Base-by-base conservation (phyloP, 1,140 invertebrate genomes). In the Lerema accius region DNA sequence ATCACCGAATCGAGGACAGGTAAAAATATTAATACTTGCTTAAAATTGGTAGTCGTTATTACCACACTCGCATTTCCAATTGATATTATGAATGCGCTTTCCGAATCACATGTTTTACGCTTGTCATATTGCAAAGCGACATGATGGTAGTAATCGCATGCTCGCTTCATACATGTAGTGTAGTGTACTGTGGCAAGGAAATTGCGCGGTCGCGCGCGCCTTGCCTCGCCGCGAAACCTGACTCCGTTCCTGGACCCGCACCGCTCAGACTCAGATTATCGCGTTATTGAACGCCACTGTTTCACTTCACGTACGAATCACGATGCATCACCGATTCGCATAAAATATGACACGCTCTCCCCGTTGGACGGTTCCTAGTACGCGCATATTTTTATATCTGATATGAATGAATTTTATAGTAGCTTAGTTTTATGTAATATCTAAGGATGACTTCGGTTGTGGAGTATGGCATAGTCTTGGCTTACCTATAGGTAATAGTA, bases 131-230 rank as follows among this genome's bases (percentile, higher is more conserved):
- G 37, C 13, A 43, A 49, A 55, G 51, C 51, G 39, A 55, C 51
- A 42, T 55, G 39, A 3, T 55, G 51, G 42, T 55, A 55, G 51
- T 55, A 55, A 55, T 55, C 51, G 51, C 39, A 39, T 39, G 51
- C 13, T 17, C 51, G n/a, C n/a, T n/a, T n/a, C n/a, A 13, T 55
- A 55, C 37, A 15, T 15, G 4, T 42, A 55, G 51, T 55, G 19
- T 40, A 43, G n/a, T n/a, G n/a, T 19, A 26, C 53, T 43, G 53
- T 32, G 59, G 73, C 63, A 67, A 63, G 62, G 70, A 86, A 84
- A 86, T 86, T 86, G 80, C 80, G 80, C 81, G 77, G 76, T 78
- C 64, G 78, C 75, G 77, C 81, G 73, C 80, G 76, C 81, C 77
- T 78, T 67, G 68, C 63, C 67, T 46, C 62, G 81, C 83, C 83